These are phyloP conservation scores for Tethea ocularis DNA, from an alignment of 2,888 invertebrate species.

Conservation along the genomic window DNA sequence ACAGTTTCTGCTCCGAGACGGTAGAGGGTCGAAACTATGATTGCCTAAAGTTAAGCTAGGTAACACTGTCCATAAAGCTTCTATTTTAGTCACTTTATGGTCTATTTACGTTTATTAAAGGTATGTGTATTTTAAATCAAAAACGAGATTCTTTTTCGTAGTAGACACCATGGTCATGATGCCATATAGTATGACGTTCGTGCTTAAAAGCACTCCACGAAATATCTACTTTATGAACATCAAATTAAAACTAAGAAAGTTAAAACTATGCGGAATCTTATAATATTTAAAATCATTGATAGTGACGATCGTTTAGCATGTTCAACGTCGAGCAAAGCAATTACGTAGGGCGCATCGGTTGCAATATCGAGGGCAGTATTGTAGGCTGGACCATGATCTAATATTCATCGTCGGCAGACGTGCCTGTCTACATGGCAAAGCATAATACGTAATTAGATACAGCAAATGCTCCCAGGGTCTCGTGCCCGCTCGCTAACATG, in stretches of 20 bases:
- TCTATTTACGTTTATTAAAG: neutral
- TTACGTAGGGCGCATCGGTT: conserved; percentile 47
- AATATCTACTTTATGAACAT: conserved; percentile 39
- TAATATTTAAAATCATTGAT: conserved; percentile 13
- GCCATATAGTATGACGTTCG: conserved; percentile 48
- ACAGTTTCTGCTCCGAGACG: conserved; percentile 68
- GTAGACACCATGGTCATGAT: conserved; percentile 43
- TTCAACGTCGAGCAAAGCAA: conserved; percentile 46
- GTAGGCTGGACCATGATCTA: conserved; percentile 70
- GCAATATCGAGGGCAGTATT: conserved; percentile 63
- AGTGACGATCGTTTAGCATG: conserved; percentile 25
- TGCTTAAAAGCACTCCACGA: conserved; percentile 40
- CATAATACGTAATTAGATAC: conserved; percentile 82
- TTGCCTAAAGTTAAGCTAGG: conserved; percentile 67
- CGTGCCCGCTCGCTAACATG: conserved; percentile 60
- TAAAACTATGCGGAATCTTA: too few species aligned
- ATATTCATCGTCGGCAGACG: conserved; percentile 78
- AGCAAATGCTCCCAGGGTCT: conserved; percentile 71
- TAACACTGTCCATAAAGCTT: conserved; percentile 29
- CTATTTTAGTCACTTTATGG: conserved; percentile 12
- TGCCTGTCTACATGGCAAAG: conserved; percentile 74
- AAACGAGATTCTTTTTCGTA: conserved; percentile 12
- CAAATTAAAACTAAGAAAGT: conserved; percentile 28
- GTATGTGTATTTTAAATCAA: conserved; percentile 9
- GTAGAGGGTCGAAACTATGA: conserved; percentile 68